Evolutionary conservation across 2,113 vertebrate genomes (phyloP).

Genomic region (Riparia riparia): DNA sequence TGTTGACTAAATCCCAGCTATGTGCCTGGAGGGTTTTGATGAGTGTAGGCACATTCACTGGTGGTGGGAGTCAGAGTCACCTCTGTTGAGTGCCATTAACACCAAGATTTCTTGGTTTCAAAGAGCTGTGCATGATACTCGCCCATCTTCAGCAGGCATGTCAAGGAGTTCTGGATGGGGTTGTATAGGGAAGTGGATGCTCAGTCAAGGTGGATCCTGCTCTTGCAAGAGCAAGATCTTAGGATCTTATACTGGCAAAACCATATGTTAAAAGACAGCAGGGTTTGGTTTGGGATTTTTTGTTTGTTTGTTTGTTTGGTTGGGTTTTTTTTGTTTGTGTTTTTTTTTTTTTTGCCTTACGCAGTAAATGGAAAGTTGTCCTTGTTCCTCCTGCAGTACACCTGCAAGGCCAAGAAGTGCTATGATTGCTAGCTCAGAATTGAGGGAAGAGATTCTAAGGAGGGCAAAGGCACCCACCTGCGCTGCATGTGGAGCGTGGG

Average conservation of each 20-base stretch:
- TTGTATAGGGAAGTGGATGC: neutral
- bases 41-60: neutral
- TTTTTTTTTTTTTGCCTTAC: neutral
- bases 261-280: neutral
- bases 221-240: neutral
- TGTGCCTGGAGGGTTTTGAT: neutral
- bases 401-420: neutral
- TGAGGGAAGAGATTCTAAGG: neutral
- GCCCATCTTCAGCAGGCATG: neutral
- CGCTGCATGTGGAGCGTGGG: accelerated
- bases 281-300: neutral
- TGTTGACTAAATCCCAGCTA: neutral
- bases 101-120: neutral
- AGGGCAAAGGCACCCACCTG: neutral
- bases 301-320: neutral
- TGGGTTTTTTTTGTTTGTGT: no score
- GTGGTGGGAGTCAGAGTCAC: neutral
- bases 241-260: neutral
- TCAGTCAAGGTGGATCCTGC: neutral
- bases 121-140: neutral
- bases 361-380: neutral
- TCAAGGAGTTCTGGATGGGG: neutral
- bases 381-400: neutral
- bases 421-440: neutral
- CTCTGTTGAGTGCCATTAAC: neutral